These are phyloP conservation scores for Agelas oroides DNA, from an alignment of 37 sponge, comb jelly and placozoan genomes.

Conservation along the genomic window DNA sequence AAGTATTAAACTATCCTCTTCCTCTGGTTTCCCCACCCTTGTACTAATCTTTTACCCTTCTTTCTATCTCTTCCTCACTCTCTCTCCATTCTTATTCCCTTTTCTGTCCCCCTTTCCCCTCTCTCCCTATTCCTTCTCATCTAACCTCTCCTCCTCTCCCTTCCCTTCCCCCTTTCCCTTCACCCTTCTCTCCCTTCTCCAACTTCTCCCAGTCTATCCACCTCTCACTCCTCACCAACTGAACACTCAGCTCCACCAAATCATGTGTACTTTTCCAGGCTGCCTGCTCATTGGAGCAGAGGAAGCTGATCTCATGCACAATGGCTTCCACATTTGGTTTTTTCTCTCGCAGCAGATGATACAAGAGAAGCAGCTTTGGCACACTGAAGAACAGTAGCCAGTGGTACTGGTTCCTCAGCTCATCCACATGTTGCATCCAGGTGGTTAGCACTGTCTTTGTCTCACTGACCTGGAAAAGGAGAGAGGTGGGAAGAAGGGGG, in stretches of 20 bases:
- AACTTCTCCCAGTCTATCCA: no score
- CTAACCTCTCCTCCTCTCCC: no score
- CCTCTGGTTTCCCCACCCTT: no score
- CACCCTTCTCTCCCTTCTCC: no score
- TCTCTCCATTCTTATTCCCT: no score
- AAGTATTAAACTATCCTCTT: no score
- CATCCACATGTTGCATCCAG: constrained; percentile 61
- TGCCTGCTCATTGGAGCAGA: constrained; percentile 31
- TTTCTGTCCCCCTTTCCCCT: no score
- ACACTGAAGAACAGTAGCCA: constrained; percentile 78
- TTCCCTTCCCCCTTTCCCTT: no score
- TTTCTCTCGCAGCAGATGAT: constrained; percentile 2
- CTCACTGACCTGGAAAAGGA: constrained; percentile 15
- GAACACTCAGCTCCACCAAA: no score
- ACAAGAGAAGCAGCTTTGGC: constrained; percentile 63
- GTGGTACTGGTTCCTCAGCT: constrained; percentile 44
- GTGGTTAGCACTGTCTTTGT: constrained; percentile 28
- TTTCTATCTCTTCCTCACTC: no score
- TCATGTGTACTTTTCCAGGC: neutral
- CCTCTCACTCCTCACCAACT: neutral
- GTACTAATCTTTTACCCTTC: no score
- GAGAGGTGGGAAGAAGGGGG: neutral
- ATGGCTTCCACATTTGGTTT: neutral
- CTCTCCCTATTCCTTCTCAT: no score
- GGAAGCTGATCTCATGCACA: constrained; percentile 62